Base-by-base conservation (phyloP, 2,797 vertebrate genomes). In the Coendou prehensilis region DNA sequence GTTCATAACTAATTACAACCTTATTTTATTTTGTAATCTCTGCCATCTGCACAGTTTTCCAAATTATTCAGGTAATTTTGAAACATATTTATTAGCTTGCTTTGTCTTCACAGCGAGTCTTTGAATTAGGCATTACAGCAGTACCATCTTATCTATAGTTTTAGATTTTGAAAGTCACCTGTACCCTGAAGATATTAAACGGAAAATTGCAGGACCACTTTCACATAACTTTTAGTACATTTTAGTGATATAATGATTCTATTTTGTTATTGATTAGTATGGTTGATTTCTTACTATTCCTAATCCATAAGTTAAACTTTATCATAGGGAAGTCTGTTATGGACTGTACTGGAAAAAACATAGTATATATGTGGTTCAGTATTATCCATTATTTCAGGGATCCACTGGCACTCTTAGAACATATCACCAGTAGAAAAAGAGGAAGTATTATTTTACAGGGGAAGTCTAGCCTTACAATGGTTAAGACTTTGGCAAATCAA, bases 51-150 rank as follows among this genome's bases (percentile, higher is more conserved):
- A 83, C 2, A 37, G 18, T 41, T 95, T 87, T 87, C 41, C 52
- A 80, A 87, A 81, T 84, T 84, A 82, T 57, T 89, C 26, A 71
- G 17, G 28, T 83, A 76, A 89, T 76, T 91, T 81, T 57, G 50
- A 83, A 22, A 59, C 20, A 18, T 14, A 28, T 54, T 59, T 15
- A 30, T 64, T 59, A 76, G 45, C 18, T 79, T 80, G 52, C 2
- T 18, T 78, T 81, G 71, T 41, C 23, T 91, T 67, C n/a, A 71
- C 2, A 37, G 30, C 2, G 75, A 30, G 4, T 79, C 33, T 71
- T 8, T 50, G 50, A 95, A 17, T 28, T 4, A 28, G 63, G 18
- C n/a, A 59, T 81, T 50, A 30, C 10, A 22, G 9, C 7, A 28
- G 6, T 14, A 52, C 9, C 10, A 17, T 6, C 30, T 56, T 75